Base-by-base conservation (phyloP, 2,888 invertebrate genomes). In the Alcis repandata region DNA sequence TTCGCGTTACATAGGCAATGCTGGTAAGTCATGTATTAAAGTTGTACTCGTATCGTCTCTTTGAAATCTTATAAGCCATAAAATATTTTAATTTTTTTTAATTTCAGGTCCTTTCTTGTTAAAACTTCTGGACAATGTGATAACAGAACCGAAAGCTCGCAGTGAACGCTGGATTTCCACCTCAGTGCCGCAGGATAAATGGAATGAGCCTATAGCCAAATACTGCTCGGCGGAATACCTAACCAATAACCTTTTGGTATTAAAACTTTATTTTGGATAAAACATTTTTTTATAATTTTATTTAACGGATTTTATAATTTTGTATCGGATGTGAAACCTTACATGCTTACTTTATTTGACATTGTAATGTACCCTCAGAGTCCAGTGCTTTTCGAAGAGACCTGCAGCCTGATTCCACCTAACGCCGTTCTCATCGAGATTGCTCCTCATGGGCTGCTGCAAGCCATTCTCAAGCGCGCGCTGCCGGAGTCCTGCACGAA, bases 391-490 rank as follows among this genome's bases (percentile, higher is more conserved):
- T 97, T 98, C 79, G 97, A 98, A 80, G 98, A 98, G 85, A 97
- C 97, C 0, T 92, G 96, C 2, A 90, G 89, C 33, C 93, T 96
- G 76, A 95, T 98, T 54, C 98, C 98, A 0, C 90, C 94, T 11
- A 95, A 97, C 78, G 97, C 98, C 0, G 94, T 98, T 33, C 92
- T 96, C 10, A 95, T 98, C 58, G 98, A 98, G 87, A 95, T 98
- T 65, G 98, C 98, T 0, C 98, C 98, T 0, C 98, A 98, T 78
- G 96, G 97, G 22, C 94, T 98, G 17, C 94, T 98, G 63, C 98
- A 98, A 85, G 97, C 98, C 0, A 97, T 98, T 74, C 91, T 98
- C 10, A 96, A 96, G 79, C 94, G 97, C 51, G 96, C 97, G 0
- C 85, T 98, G 33, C 88, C 92, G 10, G 79, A 94, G 1, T 93